Evolutionary conservation across 2,797 vertebrate genomes (phyloP).

Genomic region (Sylvia borin): DNA sequence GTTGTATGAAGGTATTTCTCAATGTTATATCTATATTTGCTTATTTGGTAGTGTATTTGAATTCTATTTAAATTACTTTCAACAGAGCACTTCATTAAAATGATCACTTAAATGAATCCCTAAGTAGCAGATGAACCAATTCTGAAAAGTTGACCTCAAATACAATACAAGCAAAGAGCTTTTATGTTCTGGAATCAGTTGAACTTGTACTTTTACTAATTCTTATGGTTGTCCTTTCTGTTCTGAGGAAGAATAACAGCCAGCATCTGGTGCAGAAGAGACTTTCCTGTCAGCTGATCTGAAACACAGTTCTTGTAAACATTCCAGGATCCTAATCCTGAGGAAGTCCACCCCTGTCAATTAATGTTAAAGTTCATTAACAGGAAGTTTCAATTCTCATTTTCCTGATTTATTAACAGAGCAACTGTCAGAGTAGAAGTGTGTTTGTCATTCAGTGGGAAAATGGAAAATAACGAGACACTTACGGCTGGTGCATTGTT

Average conservation of each 20-base stretch:
- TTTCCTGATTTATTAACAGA: background rate
- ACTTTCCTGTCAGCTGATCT: background rate
- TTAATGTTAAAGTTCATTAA: background rate
- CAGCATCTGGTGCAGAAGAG: background rate
- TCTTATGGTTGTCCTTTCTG: background rate
- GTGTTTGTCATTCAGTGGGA: background rate
- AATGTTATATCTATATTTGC: background rate
- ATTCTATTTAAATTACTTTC: background rate
- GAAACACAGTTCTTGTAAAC: background rate
- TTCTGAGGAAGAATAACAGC: background rate
- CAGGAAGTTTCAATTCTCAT: background rate
- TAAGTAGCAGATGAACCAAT: background rate
- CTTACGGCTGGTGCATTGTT: constrained; percentile 84
- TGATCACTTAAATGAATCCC: background rate
- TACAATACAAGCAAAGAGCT: background rate
- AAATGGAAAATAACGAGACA: constrained; percentile 37
- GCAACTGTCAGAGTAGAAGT: background rate
- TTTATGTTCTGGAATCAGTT: background rate
- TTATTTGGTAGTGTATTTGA: background rate
- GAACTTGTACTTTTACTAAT: background rate
- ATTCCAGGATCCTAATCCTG: background rate
- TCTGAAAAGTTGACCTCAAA: background rate
- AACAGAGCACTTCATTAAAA: background rate
- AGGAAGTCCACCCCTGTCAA: background rate
- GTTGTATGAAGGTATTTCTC: background rate